Conservation (phyloP, 2,888 invertebrate species). For the Ceramica pisi region DNA sequence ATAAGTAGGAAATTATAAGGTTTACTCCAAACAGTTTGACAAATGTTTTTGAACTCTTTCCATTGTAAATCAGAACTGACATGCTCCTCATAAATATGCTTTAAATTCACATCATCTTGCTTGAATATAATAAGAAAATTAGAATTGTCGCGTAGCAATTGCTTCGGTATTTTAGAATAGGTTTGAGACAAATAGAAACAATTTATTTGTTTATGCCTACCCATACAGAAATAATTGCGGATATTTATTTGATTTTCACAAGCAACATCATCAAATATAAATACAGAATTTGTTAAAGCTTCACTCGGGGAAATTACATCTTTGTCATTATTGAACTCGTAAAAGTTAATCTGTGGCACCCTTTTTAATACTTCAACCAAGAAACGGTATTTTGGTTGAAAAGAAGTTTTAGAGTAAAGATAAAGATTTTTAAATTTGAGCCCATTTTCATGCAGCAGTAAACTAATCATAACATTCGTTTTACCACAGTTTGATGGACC, state of each 20-base stretch:
- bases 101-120: neutral
- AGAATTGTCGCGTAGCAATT: neutral
- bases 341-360: neutral
- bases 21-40: no score
- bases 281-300: slow-evolving; percentile 10
- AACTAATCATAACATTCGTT: slow-evolving; percentile 3
- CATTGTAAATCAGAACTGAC: no score
- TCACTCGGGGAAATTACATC: slow-evolving; percentile 3
- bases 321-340: slow-evolving; percentile 1
- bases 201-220: slow-evolving; percentile 8
- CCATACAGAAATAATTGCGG: slow-evolving; percentile 6
- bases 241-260: slow-evolving; percentile 3
- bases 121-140: no score
- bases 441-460: neutral
- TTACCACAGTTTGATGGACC: slow-evolving; percentile 4
- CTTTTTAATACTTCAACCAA: neutral
- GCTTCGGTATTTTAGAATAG: slow-evolving; percentile 6
- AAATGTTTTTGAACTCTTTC: no score
- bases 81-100: no score
- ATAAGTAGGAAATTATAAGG: no score
- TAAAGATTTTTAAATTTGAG: slow-evolving; percentile 3
- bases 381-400: slow-evolving; percentile 2
- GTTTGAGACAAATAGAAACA: slow-evolving; percentile 8
- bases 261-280: neutral
- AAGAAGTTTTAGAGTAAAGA: slow-evolving; percentile 1